Percentiles rank a stretch among this genome's conserved stretches.
phyloP scores from a whole-genome alignment of 1,140 invertebrate genomes.

The Heliconius himera region DNA sequence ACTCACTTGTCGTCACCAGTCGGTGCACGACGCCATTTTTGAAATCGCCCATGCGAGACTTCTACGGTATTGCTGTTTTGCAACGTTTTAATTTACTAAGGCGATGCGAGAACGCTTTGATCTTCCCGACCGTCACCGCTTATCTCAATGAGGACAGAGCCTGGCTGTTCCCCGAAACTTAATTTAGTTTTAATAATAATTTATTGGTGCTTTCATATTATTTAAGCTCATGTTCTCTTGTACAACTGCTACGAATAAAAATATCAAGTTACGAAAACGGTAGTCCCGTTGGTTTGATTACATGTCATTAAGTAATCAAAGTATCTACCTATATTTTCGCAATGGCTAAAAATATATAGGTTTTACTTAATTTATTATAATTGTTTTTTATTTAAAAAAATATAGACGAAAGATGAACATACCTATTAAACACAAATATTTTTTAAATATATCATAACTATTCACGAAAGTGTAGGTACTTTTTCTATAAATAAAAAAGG shows the following conservation, averaged over 20 bases:
- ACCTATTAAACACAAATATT: too few relatives aligned
- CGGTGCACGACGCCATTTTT: constrained; percentile 75
- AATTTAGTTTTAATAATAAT: constrained; percentile 32
- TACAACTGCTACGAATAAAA: neutral
- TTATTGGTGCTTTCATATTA: constrained; percentile 28
- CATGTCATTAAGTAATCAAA: neutral
- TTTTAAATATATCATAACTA: too few relatives aligned
- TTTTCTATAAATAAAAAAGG: too few relatives aligned
- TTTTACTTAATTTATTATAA: neutral
- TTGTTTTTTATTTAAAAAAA: too few relatives aligned
- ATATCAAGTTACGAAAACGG: neutral
- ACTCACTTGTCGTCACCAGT: constrained; percentile 73
- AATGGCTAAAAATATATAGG: neutral
- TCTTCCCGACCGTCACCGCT: constrained; percentile 70
- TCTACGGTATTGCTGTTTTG: constrained; percentile 69
- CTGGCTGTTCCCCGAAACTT: constrained; percentile 34
- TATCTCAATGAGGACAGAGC: constrained; percentile 49
- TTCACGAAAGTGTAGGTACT: too few relatives aligned
- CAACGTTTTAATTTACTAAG: constrained; percentile 78
- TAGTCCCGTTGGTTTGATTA: too few relatives aligned
- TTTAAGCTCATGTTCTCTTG: constrained; percentile 1
- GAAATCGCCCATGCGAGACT: constrained; percentile 71
- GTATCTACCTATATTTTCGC: neutral
- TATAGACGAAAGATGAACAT: too few relatives aligned
- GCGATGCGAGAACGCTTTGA: constrained; percentile 59